Evolutionary conservation across 2,113 vertebrate species (phyloP), one percentile per base, ranked within the genome.

Genomic region (Chloroceryle aenea): DNA sequence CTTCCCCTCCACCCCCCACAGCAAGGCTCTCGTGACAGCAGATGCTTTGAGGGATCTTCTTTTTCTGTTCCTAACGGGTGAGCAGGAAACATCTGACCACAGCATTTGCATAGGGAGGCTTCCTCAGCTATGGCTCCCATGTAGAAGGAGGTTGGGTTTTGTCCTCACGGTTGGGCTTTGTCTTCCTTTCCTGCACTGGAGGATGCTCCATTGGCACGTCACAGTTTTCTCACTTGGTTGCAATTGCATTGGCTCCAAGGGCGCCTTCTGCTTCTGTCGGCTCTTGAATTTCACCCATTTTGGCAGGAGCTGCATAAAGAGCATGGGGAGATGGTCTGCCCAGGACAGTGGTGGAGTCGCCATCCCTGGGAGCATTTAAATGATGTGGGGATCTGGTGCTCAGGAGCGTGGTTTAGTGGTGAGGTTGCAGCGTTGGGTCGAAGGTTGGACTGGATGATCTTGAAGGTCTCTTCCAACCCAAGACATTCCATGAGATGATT

Each of bases 61-160:
- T 23, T 26, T 43, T 1, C 0, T 10, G 14, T 12, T 62, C 53
- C 34, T 32, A 43, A 4, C 0, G 6, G 27, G 26, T 13, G 19
- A 43, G 72, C 61, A 62, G 68, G 67, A 80, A 56, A 11, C 63
- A 19, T 36, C 59, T 30, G 38, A 25, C 56, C 52, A 19, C 47
- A 1, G 2, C 12, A 5, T 73, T 55, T 61, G 59, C 7, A 3
- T 4, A 5, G 7, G 34, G 30, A 61, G 40, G 23, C 40, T 62
- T 67, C 47, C 42, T 89, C 27, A 43, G 25, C 45, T 8, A 0
- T 7, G 5, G 26, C 6, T 22, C 2, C 10, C 12, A 2, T 0
- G 3, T 42, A 12, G 1, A 3, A 59, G 16, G 64, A 64, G 22
- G 30, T 55, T 74, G 59, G 40, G 26, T 23, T 72, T 47, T 53